Percentiles rank a stretch among this genome's conserved stretches.
These are phyloP conservation scores for Rhagonycha lutea DNA, from an alignment of 2,888 invertebrate species.

Conservation along the genomic window DNA sequence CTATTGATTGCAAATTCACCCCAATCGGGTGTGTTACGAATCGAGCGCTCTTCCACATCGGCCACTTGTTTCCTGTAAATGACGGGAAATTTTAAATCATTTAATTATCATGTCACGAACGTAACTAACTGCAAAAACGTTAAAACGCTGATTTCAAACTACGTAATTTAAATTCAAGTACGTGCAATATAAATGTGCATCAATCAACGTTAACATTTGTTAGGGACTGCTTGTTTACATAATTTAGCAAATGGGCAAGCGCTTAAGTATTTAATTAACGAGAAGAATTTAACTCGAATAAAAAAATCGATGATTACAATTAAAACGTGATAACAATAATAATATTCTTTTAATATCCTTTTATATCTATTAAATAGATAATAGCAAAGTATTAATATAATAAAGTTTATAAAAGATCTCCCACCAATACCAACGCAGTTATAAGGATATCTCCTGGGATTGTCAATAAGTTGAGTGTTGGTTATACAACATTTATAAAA, in stretches of 20 bases:
- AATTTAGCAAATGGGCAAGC: background rate
- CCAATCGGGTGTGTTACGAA: slow-evolving; percentile 87
- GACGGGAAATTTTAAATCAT: slow-evolving; percentile 3
- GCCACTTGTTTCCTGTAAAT: slow-evolving; percentile 56
- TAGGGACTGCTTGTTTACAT: background rate
- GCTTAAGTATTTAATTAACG: background rate
- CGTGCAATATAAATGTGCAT: background rate
- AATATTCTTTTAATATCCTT: background rate
- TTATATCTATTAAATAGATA: background rate
- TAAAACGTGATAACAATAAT: background rate
- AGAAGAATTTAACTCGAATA: background rate
- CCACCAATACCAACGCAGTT: background rate
- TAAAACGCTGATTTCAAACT: background rate
- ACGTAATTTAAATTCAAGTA: background rate
- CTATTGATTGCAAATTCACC: slow-evolving; percentile 84
- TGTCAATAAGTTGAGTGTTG: background rate
- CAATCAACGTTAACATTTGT: background rate
- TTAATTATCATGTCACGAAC: background rate
- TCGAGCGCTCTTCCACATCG: slow-evolving; percentile 57
- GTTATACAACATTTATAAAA: background rate
- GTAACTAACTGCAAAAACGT: background rate
- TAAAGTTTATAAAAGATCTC: background rate
- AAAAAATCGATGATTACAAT: background rate
- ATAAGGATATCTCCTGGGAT: background rate
- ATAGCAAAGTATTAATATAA: background rate